Percentiles rank a stretch among this genome's conserved stretches.
Evolutionary conservation across 2,797 vertebrate species (phyloP).

Genomic region (Epinephelus awoara): DNA sequence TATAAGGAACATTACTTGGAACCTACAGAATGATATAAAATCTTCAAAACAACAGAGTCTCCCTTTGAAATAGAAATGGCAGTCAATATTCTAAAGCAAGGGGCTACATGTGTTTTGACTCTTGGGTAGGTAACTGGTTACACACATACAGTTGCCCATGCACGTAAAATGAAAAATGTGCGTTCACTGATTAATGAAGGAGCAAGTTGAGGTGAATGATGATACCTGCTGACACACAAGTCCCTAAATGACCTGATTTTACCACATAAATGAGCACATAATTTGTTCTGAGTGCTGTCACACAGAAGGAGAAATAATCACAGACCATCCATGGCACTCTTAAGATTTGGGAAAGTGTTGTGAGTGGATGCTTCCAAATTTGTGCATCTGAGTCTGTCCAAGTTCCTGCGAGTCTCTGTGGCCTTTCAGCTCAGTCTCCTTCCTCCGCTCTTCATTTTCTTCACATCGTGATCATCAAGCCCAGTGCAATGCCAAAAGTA

Average conservation of each 20-base stretch:
- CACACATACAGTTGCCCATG: neutral
- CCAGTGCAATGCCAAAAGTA: slow-evolving; percentile 39
- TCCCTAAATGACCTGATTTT: neutral
- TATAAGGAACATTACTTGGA: too few relatives aligned
- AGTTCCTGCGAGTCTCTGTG: slow-evolving; percentile 23
- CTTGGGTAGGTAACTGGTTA: neutral
- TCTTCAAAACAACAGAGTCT: too few relatives aligned
- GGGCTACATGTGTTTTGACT: neutral
- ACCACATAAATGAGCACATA: too few relatives aligned
- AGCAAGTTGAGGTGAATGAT: neutral
- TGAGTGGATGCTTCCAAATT: slow-evolving; percentile 36
- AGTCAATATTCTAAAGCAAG: neutral
- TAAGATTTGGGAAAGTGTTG: slow-evolving; percentile 6
- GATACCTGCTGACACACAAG: neutral
- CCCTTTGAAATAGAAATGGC: too few relatives aligned
- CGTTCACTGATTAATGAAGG: neutral
- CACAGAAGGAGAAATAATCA: slow-evolving; percentile 1
- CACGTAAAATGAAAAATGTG: too few relatives aligned
- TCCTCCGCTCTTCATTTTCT: slow-evolving; percentile 38
- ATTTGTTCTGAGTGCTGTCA: neutral
- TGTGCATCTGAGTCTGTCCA: slow-evolving; percentile 19
- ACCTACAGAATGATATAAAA: too few relatives aligned
- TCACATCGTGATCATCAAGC: slow-evolving; percentile 51
- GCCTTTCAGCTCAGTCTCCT: slow-evolving; percentile 28
- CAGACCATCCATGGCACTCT: neutral